phyloP scores from a whole-genome alignment of 2,113 vertebrate species.

The Noctilio leporinus region DNA sequence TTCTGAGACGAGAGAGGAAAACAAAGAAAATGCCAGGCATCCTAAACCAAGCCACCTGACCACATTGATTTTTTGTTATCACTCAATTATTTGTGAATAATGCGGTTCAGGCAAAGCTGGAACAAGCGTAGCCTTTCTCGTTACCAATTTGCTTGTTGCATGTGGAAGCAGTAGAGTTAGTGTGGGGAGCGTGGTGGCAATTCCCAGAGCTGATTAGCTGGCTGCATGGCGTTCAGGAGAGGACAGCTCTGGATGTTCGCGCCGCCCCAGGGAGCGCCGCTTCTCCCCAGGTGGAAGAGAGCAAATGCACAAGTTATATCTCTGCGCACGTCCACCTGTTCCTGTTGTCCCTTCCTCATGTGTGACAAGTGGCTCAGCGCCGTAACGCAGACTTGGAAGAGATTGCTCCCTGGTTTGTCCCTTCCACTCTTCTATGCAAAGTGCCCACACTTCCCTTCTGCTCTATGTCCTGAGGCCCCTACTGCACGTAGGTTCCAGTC shows the following conservation, averaged over 20 bases:
- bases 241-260: no score
- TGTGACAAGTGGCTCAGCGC: background rate
- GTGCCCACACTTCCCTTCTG: background rate
- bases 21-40: background rate
- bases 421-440: background rate
- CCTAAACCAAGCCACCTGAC: background rate
- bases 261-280: background rate
- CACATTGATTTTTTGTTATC: background rate
- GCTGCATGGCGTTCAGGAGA: background rate
- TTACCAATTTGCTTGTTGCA: background rate
- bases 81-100: background rate
- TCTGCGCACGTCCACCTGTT: rapidly evolving
- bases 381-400: background rate
- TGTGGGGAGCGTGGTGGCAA: rapidly evolving
- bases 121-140: background rate
- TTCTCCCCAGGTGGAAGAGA: background rate
- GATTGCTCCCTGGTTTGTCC: background rate
- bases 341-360: background rate
- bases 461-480: background rate
- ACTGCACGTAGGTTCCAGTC: background rate
- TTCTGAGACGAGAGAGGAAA: background rate
- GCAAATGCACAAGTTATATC: no score
- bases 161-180: background rate
- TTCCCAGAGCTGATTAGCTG: background rate
- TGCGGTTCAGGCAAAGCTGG: background rate